Evolutionary conservation across 53 echinoderm and acorn worm genomes (phyloP).

Genomic region (Hippasteria phrygiana): DNA sequence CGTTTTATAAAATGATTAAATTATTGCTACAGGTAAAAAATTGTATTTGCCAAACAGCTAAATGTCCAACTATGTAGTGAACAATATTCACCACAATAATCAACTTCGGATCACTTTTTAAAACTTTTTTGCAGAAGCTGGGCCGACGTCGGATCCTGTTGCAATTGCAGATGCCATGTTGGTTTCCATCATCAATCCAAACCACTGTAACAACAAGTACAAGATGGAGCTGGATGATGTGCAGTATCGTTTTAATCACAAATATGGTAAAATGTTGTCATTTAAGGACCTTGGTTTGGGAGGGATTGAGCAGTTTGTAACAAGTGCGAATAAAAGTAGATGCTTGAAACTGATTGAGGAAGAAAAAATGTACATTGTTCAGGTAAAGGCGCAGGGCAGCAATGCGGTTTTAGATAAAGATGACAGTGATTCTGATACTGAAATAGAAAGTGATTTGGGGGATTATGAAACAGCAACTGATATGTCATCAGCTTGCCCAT

Average conservation of each 20-base stretch:
- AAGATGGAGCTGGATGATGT: conserved; percentile 2
- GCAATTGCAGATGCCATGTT: conserved; percentile 21
- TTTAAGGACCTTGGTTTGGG: conserved; percentile 19
- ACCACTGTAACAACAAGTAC: neutral
- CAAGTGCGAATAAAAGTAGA: neutral
- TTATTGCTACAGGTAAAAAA: no score
- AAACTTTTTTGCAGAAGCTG: neutral
- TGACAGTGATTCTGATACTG: conserved; percentile 1
- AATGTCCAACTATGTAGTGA: neutral
- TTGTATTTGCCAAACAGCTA: neutral
- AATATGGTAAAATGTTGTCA: neutral
- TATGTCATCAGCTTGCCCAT: neutral
- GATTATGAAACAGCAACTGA: conserved; percentile 36
- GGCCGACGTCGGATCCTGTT: neutral
- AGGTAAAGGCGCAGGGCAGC: neutral
- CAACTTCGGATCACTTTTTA: neutral
- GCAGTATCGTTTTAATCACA: neutral
- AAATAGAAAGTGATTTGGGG: neutral
- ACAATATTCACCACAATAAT: no score
- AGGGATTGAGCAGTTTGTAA: conserved; percentile 4
- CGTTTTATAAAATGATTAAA: no score
- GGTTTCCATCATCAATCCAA: conserved; percentile 27
- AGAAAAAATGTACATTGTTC: neutral
- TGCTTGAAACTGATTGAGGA: neutral
- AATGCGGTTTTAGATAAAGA: neutral